Evolutionary conservation across 2,888 invertebrate genomes (phyloP).

Genomic region (Bombylius major): DNA sequence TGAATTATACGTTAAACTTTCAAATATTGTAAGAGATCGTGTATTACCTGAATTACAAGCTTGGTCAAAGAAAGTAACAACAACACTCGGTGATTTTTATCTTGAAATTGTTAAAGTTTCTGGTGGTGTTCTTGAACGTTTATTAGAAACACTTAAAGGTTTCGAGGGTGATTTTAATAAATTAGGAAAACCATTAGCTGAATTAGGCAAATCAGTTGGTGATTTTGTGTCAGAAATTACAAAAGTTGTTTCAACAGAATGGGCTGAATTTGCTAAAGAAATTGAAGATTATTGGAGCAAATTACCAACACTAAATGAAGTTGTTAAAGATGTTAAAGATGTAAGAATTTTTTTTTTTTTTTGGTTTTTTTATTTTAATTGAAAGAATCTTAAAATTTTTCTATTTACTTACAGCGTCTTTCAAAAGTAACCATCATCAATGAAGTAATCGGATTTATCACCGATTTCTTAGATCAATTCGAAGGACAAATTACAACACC

Average conservation of each 20-base stretch:
- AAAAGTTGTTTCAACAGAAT: slow-evolving; percentile 28
- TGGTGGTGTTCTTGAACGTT: slow-evolving; percentile 9
- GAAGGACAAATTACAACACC: slow-evolving; percentile 48
- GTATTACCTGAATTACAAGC: slow-evolving; percentile 32
- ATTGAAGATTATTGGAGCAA: slow-evolving; percentile 41
- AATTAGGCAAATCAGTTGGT: slow-evolving; percentile 28
- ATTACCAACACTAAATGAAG: slow-evolving; percentile 35
- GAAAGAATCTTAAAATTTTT: neutral
- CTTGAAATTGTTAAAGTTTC: slow-evolving; percentile 19
- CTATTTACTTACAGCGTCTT: neutral
- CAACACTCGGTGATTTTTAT: slow-evolving; percentile 22
- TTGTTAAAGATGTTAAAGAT: slow-evolving; percentile 19
- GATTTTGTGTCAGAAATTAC: slow-evolving; percentile 34
- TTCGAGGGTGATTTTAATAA: slow-evolving; percentile 27
- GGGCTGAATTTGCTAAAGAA: slow-evolving; percentile 22
- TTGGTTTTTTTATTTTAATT: neutral
- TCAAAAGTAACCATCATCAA: neutral
- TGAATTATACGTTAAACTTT: slow-evolving; percentile 31
- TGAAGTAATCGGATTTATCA: neutral
- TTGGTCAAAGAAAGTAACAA: slow-evolving; percentile 16
- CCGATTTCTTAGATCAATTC: slow-evolving; percentile 42
- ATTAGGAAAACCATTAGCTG: slow-evolving; percentile 33
- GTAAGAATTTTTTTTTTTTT: neutral
- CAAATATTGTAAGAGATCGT: slow-evolving; percentile 35
- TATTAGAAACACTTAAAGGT: slow-evolving; percentile 22